A percentile compares a stretch with the other conserved stretches of the same genome.
phyloP scores from a whole-genome alignment of 2,797 vertebrate species.

The Esox masquinongy region DNA sequence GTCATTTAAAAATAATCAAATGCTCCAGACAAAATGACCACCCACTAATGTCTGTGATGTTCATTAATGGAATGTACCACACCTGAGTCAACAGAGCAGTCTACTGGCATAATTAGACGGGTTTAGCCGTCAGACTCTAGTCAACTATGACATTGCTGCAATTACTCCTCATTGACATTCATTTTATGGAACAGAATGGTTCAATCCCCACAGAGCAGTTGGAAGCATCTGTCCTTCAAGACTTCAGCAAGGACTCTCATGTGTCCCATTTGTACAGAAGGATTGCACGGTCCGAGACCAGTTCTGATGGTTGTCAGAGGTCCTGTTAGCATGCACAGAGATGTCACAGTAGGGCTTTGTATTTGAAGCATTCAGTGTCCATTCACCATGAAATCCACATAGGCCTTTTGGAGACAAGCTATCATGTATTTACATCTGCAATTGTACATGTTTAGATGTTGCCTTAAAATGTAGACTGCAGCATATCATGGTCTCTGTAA shows the following conservation, averaged over 20 bases:
- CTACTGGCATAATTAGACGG: constrained; percentile 50
- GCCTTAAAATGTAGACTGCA: neutral
- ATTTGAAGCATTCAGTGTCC: neutral
- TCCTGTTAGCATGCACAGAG: neutral
- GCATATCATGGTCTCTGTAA: neutral
- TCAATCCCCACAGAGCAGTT: constrained; percentile 26
- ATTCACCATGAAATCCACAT: neutral
- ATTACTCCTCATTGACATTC: constrained; percentile 53
- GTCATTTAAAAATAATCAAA: constrained; percentile 46
- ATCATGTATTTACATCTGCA: neutral
- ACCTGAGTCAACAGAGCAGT: constrained; percentile 72
- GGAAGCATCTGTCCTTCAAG: constrained; percentile 4
- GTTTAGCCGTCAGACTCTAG: constrained; percentile 40
- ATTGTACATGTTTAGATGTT: neutral
- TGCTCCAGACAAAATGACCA: constrained; percentile 48
- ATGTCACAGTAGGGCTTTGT: neutral
- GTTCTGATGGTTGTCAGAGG: neutral
- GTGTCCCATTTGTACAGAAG: neutral
- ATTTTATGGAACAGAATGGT: constrained; percentile 49
- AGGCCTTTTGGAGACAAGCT: neutral
- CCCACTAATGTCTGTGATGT: constrained; percentile 53
- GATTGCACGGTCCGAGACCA: neutral
- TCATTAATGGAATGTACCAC: constrained; percentile 59
- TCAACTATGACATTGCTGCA: constrained; percentile 53
- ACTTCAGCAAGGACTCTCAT: neutral